phyloP scores from a whole-genome alignment of 2,113 vertebrate species.

The Labrus mixtus region DNA sequence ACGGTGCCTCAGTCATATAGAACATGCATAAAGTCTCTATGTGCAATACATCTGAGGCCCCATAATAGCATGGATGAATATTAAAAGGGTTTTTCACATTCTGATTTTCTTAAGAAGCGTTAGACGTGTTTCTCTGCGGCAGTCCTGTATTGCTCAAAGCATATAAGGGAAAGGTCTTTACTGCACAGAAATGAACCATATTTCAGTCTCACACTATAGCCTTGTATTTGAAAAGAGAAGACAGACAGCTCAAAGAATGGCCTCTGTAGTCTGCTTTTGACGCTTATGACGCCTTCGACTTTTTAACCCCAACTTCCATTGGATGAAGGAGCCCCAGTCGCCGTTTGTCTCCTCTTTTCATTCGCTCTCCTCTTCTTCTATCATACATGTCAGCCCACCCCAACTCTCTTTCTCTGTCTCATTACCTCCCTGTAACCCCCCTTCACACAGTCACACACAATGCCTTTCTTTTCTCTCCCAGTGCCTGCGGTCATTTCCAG shows the following conservation, averaged over 20 bases:
- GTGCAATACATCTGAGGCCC: conserved; percentile 16
- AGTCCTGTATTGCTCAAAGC: conserved; percentile 7
- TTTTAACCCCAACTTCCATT: conserved; percentile 72
- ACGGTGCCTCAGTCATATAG: background rate
- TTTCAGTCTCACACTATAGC: conserved; percentile 56
- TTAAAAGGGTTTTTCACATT: conserved; percentile 64
- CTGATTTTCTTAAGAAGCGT: conserved; percentile 23
- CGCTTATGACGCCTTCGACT: conserved; percentile 72
- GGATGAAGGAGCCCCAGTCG: conserved; percentile 39
- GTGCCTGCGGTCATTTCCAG: conserved; percentile 72
- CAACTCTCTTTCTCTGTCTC: conserved; percentile 58
- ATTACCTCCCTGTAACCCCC: conserved; percentile 47
- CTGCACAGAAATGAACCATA: conserved; percentile 41
- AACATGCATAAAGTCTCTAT: background rate
- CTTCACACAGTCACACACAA: conserved; percentile 41
- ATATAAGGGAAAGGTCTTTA: conserved; percentile 37
- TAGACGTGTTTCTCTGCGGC: conserved; percentile 12
- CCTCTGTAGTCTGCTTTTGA: conserved; percentile 65
- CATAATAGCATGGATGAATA: conserved; percentile 41
- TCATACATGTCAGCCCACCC: conserved; percentile 18
- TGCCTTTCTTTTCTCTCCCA: conserved; percentile 55
- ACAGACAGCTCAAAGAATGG: conserved; percentile 62
- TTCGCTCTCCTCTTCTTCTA: conserved; percentile 42
- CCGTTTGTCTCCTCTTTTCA: conserved; percentile 32
- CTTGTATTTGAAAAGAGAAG: conserved; percentile 49